Evolutionary conservation across 2,888 invertebrate species (phyloP), one percentile per base, ranked within the genome.

Genomic region (Eristalinus aeneus): DNA sequence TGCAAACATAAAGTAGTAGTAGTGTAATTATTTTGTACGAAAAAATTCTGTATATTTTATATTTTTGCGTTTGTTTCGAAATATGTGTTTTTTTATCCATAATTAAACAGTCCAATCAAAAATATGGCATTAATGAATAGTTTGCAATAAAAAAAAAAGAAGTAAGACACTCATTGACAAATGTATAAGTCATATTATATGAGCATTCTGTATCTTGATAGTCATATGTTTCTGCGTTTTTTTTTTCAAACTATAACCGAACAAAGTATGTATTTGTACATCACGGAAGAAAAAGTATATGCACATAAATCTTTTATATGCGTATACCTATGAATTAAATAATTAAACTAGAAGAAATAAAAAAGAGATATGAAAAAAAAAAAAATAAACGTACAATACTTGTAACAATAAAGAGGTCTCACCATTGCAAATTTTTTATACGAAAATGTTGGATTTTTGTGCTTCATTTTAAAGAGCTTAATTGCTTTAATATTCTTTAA

Each of bases 231-330:
- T 46, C 22, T 27, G 27, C 27, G 27, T 75, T 32, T 63, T 54
- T 22, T n/a, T 46, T 72, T 10, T 34, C 12, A 20, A 60, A 34
- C 67, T 67, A 63, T 67, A 53, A 78, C 76, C 85, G 81, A 85
- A 85, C 84, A 85, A 85, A 80, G 80, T 85, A 80, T 85, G 76
- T 81, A 85, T 81, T 72, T 81, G 63, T 76, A 85, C 77, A 81
- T 77, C 64, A 85, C 73, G 73, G 65, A 81, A 73, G 73, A 11
- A 61, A 31, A 76, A 64, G 72, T 32, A 72, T 6, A 39, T 4
- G 71, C 80, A 85, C 74, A 85, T 75, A 80, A 71, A 80, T 71
- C 81, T 61, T 77, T 77, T 81, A 68, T 81, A 58, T 77, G 77
- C 76, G 81, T 77, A 63, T 81, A 77, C 68, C 58, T 73, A 76